Conservation (phyloP, 1,140 invertebrate genomes). For the Penaeus vannamei region DNA sequence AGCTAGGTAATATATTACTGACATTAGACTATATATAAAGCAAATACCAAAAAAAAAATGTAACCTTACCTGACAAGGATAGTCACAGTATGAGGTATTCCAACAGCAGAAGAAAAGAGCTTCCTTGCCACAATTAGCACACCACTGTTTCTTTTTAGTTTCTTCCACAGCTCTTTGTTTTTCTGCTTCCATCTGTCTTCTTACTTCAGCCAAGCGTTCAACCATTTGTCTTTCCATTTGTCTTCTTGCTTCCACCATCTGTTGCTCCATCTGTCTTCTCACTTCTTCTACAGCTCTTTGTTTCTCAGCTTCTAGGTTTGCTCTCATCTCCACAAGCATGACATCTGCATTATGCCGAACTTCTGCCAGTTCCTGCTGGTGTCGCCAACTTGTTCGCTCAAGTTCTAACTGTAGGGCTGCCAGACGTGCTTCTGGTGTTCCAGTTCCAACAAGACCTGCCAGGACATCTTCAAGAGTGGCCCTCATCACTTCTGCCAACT, state of each 20-base stretch:
- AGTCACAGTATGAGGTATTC: conserved; percentile 95
- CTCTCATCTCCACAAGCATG: conserved; percentile 78
- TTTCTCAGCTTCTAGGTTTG: conserved; percentile 79
- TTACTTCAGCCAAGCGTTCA: conserved; percentile 73
- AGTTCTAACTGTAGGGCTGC: conserved; percentile 77
- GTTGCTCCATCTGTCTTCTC: conserved; percentile 77
- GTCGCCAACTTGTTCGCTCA: conserved; percentile 78
- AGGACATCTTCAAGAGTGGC: conserved; percentile 77
- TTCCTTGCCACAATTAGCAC: conserved; percentile 87
- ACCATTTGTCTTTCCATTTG: conserved; percentile 65
- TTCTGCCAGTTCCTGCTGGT: conserved; percentile 78
- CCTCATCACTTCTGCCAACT: conserved; percentile 75
- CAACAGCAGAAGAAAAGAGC: conserved; percentile 94
- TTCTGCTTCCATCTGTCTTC: conserved; percentile 78
- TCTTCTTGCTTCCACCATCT: conserved; percentile 58
- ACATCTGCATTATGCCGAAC: conserved; percentile 71
- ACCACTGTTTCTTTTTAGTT: conserved; percentile 89
- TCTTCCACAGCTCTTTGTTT: conserved; percentile 80
- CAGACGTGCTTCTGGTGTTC: conserved; percentile 75
- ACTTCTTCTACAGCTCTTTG: conserved; percentile 77
- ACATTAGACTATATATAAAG: too few species aligned
- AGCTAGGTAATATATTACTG: too few species aligned
- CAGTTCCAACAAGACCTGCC: conserved; percentile 73
- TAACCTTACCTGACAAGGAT: conserved; percentile 70
- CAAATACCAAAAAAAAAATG: not conserved